Conservation (phyloP, 2,113 vertebrate species). For the Pterocles burchelli region DNA sequence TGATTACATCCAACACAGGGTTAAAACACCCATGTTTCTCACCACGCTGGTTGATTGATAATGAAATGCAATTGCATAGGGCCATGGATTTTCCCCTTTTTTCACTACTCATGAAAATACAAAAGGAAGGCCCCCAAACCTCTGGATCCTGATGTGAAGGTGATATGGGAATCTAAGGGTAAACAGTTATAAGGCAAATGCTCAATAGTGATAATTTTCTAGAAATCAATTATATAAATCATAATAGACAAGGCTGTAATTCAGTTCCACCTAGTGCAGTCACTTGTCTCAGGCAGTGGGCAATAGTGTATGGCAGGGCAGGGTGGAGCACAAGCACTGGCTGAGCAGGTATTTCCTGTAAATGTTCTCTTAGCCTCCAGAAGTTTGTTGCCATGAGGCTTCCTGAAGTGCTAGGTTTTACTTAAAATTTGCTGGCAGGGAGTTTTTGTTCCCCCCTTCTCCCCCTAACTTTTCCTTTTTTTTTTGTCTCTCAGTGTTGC, state of each 20-base stretch:
- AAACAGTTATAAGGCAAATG: background rate
- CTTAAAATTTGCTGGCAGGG: background rate
- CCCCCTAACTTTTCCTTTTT: background rate
- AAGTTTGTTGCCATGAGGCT: background rate
- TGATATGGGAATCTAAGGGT: background rate
- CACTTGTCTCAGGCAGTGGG: fast-evolving
- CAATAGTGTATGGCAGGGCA: background rate
- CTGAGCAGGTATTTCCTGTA: background rate
- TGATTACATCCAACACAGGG: background rate
- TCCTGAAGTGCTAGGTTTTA: background rate
- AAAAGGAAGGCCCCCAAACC: background rate
- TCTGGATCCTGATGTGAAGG: background rate
- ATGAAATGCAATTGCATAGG: background rate
- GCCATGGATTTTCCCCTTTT: background rate
- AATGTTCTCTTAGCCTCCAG: background rate
- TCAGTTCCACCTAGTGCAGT: background rate
- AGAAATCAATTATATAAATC: background rate
- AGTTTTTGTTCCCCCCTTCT: background rate
- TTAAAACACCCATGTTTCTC: background rate
- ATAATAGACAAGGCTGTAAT: background rate
- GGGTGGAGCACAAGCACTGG: no score
- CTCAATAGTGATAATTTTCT: background rate
- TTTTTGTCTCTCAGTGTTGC: background rate
- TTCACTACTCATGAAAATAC: background rate
- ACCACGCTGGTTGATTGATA: background rate